Conservation (phyloP, 2,888 invertebrate species). For the Mayetiola destructor region DNA sequence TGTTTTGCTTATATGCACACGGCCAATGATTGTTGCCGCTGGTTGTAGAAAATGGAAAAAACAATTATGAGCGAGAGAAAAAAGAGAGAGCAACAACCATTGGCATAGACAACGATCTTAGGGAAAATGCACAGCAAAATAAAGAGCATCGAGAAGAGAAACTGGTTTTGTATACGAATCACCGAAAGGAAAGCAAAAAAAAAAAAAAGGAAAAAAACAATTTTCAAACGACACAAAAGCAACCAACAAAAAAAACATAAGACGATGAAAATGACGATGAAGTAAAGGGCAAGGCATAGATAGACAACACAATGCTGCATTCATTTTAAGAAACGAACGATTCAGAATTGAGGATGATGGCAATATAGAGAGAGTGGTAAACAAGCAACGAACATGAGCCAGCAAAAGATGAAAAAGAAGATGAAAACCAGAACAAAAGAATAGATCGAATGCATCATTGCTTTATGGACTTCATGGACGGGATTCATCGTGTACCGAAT, state of each 20-base stretch:
- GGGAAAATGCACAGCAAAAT: conserved; percentile 7
- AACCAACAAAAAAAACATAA: not conserved
- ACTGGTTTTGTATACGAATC: conserved; percentile 9
- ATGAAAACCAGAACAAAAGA: not conserved
- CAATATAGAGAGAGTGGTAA: not conserved
- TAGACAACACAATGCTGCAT: conserved; percentile 8
- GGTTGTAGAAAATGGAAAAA: not conserved
- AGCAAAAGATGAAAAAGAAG: not conserved
- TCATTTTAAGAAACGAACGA: conserved; percentile 1
- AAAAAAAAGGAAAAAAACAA: not conserved
- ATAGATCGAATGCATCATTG: conserved; percentile 2
- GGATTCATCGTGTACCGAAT: too few species aligned
- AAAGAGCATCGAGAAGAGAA: not conserved
- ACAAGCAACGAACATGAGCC: too few species aligned
- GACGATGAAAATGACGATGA: not conserved
- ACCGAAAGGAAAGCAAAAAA: conserved; percentile 4
- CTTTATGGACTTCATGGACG: too few species aligned
- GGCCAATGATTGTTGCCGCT: too few species aligned
- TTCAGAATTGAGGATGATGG: not conserved
- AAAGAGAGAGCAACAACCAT: not conserved
- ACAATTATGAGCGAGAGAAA: not conserved
- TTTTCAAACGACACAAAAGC: not conserved
- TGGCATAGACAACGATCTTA: conserved; percentile 7
- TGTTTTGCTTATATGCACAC: not conserved
- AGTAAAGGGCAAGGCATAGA: conserved; percentile 7